phyloP scores from a whole-genome alignment of 2,113 vertebrate genomes.

The Noturus placidus region DNA sequence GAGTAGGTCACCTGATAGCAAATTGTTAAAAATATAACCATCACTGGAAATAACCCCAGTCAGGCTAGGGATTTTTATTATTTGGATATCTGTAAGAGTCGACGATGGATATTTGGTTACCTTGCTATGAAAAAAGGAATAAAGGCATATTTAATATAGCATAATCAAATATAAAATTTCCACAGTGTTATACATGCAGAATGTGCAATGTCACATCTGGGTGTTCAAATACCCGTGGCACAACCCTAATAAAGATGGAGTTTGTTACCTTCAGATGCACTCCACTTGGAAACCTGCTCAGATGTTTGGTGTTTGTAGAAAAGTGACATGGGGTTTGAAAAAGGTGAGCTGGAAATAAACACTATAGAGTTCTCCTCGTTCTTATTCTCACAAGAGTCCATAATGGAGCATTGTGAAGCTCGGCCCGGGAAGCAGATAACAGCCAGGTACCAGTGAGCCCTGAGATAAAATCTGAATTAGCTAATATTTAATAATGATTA shows the following conservation, averaged over 20 bases:
- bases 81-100: neutral
- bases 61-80: neutral
- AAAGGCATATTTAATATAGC: too few relatives aligned
- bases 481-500: neutral
- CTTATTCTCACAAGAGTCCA: neutral
- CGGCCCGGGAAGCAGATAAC: constrained; percentile 87
- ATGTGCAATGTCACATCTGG: neutral
- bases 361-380: neutral
- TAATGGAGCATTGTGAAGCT: constrained; percentile 24
- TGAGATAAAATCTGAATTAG: constrained; percentile 50
- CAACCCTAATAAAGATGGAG: neutral
- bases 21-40: too few relatives aligned
- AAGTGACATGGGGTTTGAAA: constrained; percentile 55
- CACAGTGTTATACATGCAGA: neutral
- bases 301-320: constrained; percentile 42
- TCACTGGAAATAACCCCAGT: neutral
- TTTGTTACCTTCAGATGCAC: constrained; percentile 62
- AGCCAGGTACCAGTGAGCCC: constrained; percentile 89
- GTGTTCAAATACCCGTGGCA: neutral
- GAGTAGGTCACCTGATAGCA: neutral
- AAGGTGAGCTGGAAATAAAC: constrained; percentile 19
- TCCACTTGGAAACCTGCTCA: constrained; percentile 8
- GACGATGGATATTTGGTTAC: neutral
- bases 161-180: neutral
- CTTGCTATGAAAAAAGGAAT: neutral